A percentile compares a stretch with the other conserved stretches of the same genome.
Conservation (phyloP, 2,113 vertebrate genomes). For the Stegostoma tigrinum region DNA sequence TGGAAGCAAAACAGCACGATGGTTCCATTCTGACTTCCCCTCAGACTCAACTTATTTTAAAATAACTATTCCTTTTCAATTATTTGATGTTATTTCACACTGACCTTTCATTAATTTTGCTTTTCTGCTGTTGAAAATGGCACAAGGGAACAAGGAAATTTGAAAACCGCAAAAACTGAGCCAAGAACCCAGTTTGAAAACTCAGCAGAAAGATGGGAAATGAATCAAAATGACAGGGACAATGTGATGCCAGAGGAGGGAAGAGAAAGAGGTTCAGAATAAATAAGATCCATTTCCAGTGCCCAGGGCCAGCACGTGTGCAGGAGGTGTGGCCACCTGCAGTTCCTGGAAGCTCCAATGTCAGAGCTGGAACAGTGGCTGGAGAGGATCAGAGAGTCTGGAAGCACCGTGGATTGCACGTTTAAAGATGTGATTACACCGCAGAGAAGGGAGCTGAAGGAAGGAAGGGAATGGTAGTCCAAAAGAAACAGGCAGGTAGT, state of each 20-base stretch:
- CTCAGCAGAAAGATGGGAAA: not conserved
- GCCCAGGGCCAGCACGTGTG: too few relatives aligned
- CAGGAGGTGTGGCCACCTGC: too few relatives aligned
- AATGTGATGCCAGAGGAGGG: not conserved
- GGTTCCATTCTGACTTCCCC: not conserved
- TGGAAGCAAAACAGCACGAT: not conserved
- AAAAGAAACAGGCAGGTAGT: too few relatives aligned
- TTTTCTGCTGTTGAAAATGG: not conserved
- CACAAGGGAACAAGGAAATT: not conserved
- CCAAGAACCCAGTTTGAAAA: not conserved
- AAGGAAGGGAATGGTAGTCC: too few relatives aligned
- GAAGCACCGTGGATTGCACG: too few relatives aligned
- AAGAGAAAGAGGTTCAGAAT: not conserved
- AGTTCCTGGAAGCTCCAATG: too few relatives aligned
- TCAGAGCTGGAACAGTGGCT: too few relatives aligned
- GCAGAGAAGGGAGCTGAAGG: too few relatives aligned
- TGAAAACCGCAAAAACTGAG: not conserved
- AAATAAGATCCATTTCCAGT: not conserved
- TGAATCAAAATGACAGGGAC: not conserved
- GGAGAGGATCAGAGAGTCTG: too few relatives aligned
- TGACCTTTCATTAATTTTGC: not conserved
- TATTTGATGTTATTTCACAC: not conserved
- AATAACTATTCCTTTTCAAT: not conserved
- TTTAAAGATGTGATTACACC: too few relatives aligned
- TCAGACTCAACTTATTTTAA: not conserved